Evolutionary conservation across 2,797 vertebrate species (phyloP).

Genomic region (Hirundo rustica): DNA sequence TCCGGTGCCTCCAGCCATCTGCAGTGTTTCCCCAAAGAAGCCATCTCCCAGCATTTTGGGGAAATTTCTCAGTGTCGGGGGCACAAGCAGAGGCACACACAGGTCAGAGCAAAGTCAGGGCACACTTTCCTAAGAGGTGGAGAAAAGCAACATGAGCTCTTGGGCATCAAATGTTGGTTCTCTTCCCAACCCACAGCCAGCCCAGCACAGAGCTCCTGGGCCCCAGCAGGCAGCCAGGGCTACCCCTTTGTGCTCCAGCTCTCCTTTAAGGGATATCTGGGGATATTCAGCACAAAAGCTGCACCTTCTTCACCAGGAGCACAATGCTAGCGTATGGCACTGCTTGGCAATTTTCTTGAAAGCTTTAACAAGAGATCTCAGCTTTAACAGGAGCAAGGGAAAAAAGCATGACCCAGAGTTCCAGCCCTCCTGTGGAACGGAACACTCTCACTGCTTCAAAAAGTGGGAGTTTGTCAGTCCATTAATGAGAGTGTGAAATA

Average conservation of each 20-base stretch:
- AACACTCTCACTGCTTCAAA: not conserved
- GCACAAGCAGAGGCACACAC: accelerated
- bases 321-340: not conserved
- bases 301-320: not conserved
- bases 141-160: not conserved
- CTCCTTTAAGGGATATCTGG: not conserved
- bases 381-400: not conserved
- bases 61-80: not conserved
- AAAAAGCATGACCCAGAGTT: not conserved
- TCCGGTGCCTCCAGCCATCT: not conserved
- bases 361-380: not conserved
- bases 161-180: not conserved
- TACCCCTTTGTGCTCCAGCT: not conserved
- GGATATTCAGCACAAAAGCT: not conserved
- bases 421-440: not conserved
- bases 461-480: not conserved
- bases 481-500: not conserved
- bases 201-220: not conserved
- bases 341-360: not conserved
- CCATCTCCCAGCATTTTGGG: not conserved
- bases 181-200: not conserved
- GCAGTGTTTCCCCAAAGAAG: not conserved
- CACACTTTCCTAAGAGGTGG: not conserved
- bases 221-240: not conserved
- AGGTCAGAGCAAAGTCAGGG: not conserved